Evolutionary conservation across 2,797 vertebrate genomes (phyloP).

Genomic region (Anas flavirostris): DNA sequence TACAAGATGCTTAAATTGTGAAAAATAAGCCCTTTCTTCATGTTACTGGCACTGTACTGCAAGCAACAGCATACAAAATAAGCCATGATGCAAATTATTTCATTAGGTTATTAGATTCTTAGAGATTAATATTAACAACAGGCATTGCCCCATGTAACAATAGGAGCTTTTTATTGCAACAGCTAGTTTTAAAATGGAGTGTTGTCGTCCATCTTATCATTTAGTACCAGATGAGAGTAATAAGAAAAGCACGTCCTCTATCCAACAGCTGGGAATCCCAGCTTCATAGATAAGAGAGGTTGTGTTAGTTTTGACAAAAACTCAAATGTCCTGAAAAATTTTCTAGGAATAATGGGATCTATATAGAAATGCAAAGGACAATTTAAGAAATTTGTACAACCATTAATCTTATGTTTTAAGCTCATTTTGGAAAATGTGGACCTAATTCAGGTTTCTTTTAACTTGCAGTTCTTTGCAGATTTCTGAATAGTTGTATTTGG

Average conservation of each 20-base stretch:
- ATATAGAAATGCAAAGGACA: slow-evolving; percentile 67
- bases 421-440: slow-evolving; percentile 49
- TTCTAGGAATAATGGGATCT: slow-evolving; percentile 76
- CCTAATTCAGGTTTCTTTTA: slow-evolving; percentile 33
- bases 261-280: slow-evolving; percentile 75
- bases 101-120: slow-evolving; percentile 75
- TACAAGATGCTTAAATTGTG: slow-evolving; percentile 36
- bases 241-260: slow-evolving; percentile 70
- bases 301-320: slow-evolving; percentile 69
- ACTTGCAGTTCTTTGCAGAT: slow-evolving; percentile 36
- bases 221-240: slow-evolving; percentile 66
- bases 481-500: slow-evolving; percentile 7
- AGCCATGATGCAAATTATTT: slow-evolving; percentile 65
- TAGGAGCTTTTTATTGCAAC: slow-evolving; percentile 52
- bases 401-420: slow-evolving; percentile 75
- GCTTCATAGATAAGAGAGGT: slow-evolving; percentile 76
- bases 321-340: slow-evolving; percentile 60
- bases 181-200: slow-evolving; percentile 67
- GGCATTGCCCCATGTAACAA: slow-evolving; percentile 55
- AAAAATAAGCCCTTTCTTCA: slow-evolving; percentile 57
- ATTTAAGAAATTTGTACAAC: slow-evolving; percentile 68
- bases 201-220: slow-evolving; percentile 75
- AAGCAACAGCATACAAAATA: slow-evolving; percentile 20
- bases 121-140: slow-evolving; percentile 76
- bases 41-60: neutral